Evolutionary conservation across 2,797 vertebrate genomes (phyloP), one percentile per base, ranked within the genome.

Genomic region (Argya squamiceps): DNA sequence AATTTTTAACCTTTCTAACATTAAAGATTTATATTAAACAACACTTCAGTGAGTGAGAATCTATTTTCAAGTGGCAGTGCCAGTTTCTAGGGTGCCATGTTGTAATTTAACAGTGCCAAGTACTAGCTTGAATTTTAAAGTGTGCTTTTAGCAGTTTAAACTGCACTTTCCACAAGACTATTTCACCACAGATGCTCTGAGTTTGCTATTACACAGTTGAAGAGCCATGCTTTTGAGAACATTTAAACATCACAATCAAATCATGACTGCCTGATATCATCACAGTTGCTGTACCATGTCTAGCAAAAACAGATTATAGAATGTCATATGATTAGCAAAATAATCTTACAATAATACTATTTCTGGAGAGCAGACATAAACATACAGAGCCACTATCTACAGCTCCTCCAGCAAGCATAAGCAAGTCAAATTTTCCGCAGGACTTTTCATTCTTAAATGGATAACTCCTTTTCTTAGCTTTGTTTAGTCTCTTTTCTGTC

Each of bases 91-190:
- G 27, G 50, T 85, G 39, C 56, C 30, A 53, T 71, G 49, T 62
- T 64, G 23, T 59, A 70, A 80, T 88, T 92, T 78, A 81, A 34
- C 30, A 56, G 49, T 50, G 34, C 27, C 65, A 89, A 84, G 82
- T 62, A 58, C 37, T 53, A 70, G 62, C n/a, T 47, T 85, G 88
- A 95, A 88, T 91, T 88, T 91, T 91, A 58, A 95, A 90, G 65
- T 39, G 36, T 39, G 41, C 24, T 91, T 96, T 95, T 92, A 81
- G 73, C 79, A 83, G 58, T 85, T 88, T 37, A 37, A 91, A 49
- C 37, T 70, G 39, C 41, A 30, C 77, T 89, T 89, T 69, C 60
- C 68, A 80, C 29, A 30, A 46, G 36, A 55, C 55, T 71, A 3
- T 73, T 77, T 81, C 58, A 80, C 49, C 43, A 67, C 36, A 89